These are phyloP conservation scores for Chloroceryle amazona DNA, from an alignment of 2,797 vertebrate genomes.

Conservation along the genomic window DNA sequence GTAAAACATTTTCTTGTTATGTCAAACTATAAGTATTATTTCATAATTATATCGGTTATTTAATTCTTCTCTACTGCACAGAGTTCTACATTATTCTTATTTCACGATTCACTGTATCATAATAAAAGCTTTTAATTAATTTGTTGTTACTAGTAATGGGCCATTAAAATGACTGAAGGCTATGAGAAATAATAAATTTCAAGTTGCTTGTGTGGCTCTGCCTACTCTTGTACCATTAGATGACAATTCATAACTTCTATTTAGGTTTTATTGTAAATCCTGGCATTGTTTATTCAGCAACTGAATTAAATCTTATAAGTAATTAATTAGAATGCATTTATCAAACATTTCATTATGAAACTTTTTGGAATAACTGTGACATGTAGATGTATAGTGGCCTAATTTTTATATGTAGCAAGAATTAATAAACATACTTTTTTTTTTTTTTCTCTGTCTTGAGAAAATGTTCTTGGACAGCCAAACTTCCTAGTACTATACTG, in stretches of 20 bases:
- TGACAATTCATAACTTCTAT: constrained; percentile 29
- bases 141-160: constrained; percentile 52
- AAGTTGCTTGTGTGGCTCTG: constrained; percentile 33
- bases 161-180: constrained; percentile 66
- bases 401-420: neutral
- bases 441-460: neutral
- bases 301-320: neutral
- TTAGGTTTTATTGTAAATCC: constrained; percentile 58
- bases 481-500: neutral
- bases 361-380: neutral
- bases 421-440: accelerated
- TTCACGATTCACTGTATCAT: constrained; percentile 63
- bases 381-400: neutral
- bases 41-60: constrained; percentile 42
- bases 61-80: constrained; percentile 42
- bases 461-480: neutral
- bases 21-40: neutral
- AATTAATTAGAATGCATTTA: constrained; percentile 44
- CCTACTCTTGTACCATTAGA: constrained; percentile 16
- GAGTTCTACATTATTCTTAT: constrained; percentile 37
- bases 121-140: constrained; percentile 71
- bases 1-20: neutral
- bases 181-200: constrained; percentile 65
- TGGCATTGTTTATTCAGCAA: constrained; percentile 36
- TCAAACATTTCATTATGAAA: constrained; percentile 7